These are phyloP conservation scores for Microcebus jonahi DNA, from an alignment of 2,113 vertebrate species.

Conservation along the genomic window DNA sequence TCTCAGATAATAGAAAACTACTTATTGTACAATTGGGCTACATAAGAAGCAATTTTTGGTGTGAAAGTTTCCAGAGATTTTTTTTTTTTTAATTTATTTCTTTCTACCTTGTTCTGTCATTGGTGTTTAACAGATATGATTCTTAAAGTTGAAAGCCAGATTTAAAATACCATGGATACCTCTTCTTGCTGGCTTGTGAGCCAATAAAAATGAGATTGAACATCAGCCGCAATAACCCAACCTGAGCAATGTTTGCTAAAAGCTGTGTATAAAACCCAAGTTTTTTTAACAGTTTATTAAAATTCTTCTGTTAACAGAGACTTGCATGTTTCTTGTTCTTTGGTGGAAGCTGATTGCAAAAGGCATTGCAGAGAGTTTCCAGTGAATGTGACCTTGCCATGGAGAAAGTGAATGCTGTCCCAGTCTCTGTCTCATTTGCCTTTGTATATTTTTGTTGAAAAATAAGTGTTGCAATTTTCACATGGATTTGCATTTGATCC, in stretches of 20 bases:
- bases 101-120: too few relatives aligned
- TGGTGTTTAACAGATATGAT: neutral
- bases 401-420: neutral
- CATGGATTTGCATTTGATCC: neutral
- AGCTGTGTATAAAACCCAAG: neutral
- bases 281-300: neutral
- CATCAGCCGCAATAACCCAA: neutral
- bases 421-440: neutral
- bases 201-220: neutral
- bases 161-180: neutral
- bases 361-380: neutral
- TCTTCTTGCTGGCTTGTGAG: neutral
- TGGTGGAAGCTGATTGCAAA: neutral
- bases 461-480: neutral
- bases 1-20: neutral
- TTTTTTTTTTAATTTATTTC: too few relatives aligned
- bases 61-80: neutral
- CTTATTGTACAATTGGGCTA: neutral
- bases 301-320: neutral
- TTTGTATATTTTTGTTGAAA: conserved; percentile 13
- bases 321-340: conserved; percentile 1
- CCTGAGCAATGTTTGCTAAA: neutral
- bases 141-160: neutral
- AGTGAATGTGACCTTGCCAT: neutral
- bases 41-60: neutral